A percentile compares a stretch with the other conserved stretches of the same genome.
phyloP scores from a whole-genome alignment of 2,113 vertebrate genomes.

The Corvus hawaiiensis region DNA sequence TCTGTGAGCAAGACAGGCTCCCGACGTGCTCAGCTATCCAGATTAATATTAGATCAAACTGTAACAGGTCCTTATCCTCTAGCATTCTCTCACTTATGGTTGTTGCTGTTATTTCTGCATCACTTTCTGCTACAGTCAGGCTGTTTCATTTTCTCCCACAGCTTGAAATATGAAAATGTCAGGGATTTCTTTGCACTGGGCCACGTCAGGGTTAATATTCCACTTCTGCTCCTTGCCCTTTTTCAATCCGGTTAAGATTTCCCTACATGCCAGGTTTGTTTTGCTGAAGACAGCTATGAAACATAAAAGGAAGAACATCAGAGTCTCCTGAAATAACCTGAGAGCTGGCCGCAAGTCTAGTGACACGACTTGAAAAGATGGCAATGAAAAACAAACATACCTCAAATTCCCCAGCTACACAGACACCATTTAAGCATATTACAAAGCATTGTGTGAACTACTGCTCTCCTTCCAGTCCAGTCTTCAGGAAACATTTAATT shows the following conservation, averaged over 20 bases:
- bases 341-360: background rate
- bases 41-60: background rate
- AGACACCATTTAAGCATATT: background rate
- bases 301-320: background rate
- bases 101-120: background rate
- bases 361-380: background rate
- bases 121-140: background rate
- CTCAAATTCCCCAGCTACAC: background rate
- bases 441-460: background rate
- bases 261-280: background rate
- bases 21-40: background rate
- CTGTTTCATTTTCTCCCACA: background rate
- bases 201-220: background rate
- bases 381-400: slow-evolving; percentile 16
- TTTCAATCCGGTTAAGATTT: background rate
- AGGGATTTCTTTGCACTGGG: background rate
- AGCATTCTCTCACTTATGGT: background rate
- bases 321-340: background rate
- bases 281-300: background rate
- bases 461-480: background rate
- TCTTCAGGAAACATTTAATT: slow-evolving; percentile 39
- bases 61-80: background rate
- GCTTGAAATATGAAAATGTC: background rate
- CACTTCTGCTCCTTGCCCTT: background rate
- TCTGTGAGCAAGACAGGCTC: background rate